These are phyloP conservation scores for Nautilus pompilius DNA, from an alignment of 1,140 invertebrate species.

Conservation along the genomic window DNA sequence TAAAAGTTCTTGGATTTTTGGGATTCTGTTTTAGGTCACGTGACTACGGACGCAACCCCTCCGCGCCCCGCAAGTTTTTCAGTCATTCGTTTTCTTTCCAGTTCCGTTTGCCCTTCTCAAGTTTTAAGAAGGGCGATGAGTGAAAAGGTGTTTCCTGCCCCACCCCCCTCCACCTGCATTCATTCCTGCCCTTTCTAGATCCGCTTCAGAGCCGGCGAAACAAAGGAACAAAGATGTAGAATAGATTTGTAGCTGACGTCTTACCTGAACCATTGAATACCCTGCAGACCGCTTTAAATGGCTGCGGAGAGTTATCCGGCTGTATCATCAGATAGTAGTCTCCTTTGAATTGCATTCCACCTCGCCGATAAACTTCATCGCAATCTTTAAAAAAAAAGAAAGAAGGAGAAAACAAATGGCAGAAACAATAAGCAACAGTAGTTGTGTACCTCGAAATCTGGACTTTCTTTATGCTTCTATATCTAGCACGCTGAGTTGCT, in stretches of 20 bases:
- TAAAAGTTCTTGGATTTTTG: too few species aligned
- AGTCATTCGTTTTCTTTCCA: not conserved
- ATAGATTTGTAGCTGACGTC: too few species aligned
- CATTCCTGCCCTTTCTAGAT: not conserved
- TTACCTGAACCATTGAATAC: conserved; percentile 67
- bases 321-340: conserved; percentile 62
- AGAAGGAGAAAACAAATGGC: too few species aligned
- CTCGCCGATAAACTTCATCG: conserved; percentile 36
- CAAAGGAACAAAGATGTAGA: too few species aligned
- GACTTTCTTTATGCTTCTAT: too few species aligned
- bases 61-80: not conserved
- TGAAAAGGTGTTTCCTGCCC: not conserved
- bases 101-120: not conserved
- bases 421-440: too few species aligned
- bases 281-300: conserved; percentile 73
- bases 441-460: too few species aligned
- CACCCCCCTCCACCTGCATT: not conserved
- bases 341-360: conserved; percentile 36
- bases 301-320: conserved; percentile 66
- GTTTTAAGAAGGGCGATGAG: not conserved
- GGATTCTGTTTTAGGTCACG: too few species aligned
- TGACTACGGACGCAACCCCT: too few species aligned
- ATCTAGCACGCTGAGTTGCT: too few species aligned
- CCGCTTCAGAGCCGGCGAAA: too few species aligned
- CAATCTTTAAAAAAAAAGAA: too few species aligned